phyloP scores from a whole-genome alignment of 30 jellyfish, hydroid and myxozoan genomes.

The Rhopilema esculentum region DNA sequence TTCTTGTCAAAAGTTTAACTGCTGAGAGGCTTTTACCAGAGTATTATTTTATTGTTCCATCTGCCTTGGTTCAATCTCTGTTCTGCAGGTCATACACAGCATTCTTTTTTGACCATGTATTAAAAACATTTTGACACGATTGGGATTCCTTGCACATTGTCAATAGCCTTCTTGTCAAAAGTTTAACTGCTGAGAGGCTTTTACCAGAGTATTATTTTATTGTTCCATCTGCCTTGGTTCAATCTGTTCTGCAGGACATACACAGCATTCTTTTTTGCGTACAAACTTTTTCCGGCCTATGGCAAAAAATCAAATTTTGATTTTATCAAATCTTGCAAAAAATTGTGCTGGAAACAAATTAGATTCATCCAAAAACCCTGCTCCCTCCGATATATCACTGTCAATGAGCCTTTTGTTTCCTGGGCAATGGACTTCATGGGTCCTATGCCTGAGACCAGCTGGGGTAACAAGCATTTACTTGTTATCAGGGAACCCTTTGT shows the following conservation, averaged over 20 bases:
- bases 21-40: slow-evolving; percentile 38
- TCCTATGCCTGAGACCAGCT: slow-evolving; percentile 52
- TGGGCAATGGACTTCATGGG: slow-evolving; percentile 61
- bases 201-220: slow-evolving; percentile 11
- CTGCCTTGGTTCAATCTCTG: slow-evolving; percentile 8
- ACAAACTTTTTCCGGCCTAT: slow-evolving; percentile 39
- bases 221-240: slow-evolving; percentile 16
- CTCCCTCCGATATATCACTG: slow-evolving; percentile 32
- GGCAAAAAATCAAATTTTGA: not conserved
- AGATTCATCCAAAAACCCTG: slow-evolving; percentile 16
- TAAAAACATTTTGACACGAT: slow-evolving; percentile 29
- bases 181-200: slow-evolving; percentile 38
- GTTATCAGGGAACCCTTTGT: slow-evolving; percentile 34
- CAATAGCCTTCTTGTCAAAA: slow-evolving; percentile 21
- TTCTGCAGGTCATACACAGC: slow-evolving; percentile 37
- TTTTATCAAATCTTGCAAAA: slow-evolving; percentile 13
- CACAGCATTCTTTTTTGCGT: slow-evolving; percentile 21
- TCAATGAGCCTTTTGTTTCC: slow-evolving; percentile 41
- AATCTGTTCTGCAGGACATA: slow-evolving; percentile 22
- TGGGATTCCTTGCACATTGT: slow-evolving; percentile 33
- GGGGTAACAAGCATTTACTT: slow-evolving; percentile 55
- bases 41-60: slow-evolving; percentile 16
- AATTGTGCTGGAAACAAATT: slow-evolving; percentile 25
- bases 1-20: slow-evolving; percentile 23
- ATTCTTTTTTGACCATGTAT: slow-evolving; percentile 41